A percentile compares a stretch with the other conserved stretches of the same genome.
phyloP scores from a whole-genome alignment of 2,888 invertebrate genomes.

The Mythimna loreyi region DNA sequence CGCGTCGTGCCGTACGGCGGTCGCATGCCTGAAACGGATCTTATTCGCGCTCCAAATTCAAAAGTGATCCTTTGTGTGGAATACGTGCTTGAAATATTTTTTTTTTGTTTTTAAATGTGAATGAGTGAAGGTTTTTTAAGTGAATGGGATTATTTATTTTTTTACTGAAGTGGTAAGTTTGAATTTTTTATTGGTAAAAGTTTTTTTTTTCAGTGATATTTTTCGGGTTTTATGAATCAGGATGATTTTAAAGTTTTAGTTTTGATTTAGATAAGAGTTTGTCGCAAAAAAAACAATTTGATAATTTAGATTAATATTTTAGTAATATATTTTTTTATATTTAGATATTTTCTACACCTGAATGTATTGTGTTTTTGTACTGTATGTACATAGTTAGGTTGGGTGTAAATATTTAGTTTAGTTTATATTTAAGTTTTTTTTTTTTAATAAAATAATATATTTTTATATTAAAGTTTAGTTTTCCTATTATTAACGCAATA shows the following conservation, averaged over 20 bases:
- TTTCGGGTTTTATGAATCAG: background rate
- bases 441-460: no score
- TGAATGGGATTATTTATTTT: constrained; percentile 44
- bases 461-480: no score
- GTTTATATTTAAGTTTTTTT: no score
- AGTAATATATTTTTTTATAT: no score
- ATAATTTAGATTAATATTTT: no score
- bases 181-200: background rate
- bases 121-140: constrained; percentile 46
- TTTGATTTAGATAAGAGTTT: background rate
- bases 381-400: no score
- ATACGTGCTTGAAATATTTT: constrained; percentile 42
- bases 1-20: constrained; percentile 52
- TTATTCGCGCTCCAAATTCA: constrained; percentile 50
- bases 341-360: no score
- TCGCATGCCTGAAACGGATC: constrained; percentile 29
- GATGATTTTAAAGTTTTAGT: constrained; percentile 7
- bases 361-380: no score
- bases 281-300: no score
- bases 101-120: constrained; percentile 36
- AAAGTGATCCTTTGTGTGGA: constrained; percentile 62
- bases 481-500: no score
- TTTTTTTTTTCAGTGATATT: background rate
- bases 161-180: constrained; percentile 51
- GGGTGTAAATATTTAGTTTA: no score